Conservation (phyloP, 1,140 invertebrate species). For the Listronotus oregonensis region DNA sequence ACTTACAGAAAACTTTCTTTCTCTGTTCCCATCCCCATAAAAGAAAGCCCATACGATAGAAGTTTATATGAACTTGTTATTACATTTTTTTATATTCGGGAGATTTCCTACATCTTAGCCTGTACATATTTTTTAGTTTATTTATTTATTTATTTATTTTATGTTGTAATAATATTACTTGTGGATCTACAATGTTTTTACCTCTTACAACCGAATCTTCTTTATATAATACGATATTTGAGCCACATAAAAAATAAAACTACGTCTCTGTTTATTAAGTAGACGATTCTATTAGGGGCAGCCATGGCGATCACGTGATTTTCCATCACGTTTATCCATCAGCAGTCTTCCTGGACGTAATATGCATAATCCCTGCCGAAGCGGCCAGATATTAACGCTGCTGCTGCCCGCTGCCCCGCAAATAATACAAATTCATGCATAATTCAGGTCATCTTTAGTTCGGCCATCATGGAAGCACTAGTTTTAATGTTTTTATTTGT, state of each 20-base stretch:
- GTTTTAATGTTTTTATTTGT: conserved; percentile 30
- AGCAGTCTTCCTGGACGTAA: conserved; percentile 38
- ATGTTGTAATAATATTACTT: too few species aligned
- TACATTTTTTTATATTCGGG: too few species aligned
- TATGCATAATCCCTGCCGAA: conserved; percentile 36
- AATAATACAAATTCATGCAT: conserved; percentile 42
- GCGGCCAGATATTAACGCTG: conserved; percentile 29
- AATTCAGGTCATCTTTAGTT: conserved; percentile 37
- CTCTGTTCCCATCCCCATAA: too few species aligned
- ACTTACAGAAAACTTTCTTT: too few species aligned
- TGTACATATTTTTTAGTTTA: too few species aligned
- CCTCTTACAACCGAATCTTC: too few species aligned
- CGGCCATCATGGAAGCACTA: conserved; percentile 20
- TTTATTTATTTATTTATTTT: too few species aligned
- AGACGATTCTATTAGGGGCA: conserved; percentile 12
- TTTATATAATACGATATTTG: too few species aligned
- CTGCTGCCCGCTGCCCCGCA: conserved; percentile 5
- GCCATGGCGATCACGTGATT: conserved; percentile 37
- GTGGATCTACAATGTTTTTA: too few species aligned
- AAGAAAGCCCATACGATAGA: too few species aligned
- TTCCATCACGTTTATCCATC: conserved; percentile 43
- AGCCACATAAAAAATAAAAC: background rate
- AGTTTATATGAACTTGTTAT: too few species aligned
- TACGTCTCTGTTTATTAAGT: conserved; percentile 1
- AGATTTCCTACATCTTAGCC: too few species aligned